A percentile compares a stretch with the other conserved stretches of the same genome.
Evolutionary conservation across 2,888 invertebrate species (phyloP).

Genomic region (Rotaria socialis): DNA sequence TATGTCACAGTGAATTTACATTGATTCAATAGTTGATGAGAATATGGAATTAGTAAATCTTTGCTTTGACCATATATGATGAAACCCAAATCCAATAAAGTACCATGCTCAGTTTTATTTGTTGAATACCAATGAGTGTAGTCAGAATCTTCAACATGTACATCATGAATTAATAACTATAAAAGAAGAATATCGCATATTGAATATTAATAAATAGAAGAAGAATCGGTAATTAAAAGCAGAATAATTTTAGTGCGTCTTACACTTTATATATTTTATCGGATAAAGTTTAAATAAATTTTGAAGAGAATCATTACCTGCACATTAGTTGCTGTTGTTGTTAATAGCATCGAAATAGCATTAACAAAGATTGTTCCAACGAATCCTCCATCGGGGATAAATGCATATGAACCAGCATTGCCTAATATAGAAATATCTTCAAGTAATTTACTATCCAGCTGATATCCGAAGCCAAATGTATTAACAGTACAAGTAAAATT

Average conservation of each 20-base stretch:
- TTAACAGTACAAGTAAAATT: background rate
- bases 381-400: slow-evolving; percentile 45
- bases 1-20: background rate
- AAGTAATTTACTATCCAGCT: slow-evolving; percentile 16
- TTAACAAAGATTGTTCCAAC: slow-evolving; percentile 46
- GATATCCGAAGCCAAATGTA: slow-evolving; percentile 9
- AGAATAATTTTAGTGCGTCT: no score
- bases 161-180: background rate
- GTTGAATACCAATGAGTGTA: background rate
- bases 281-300: no score
- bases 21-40: background rate
- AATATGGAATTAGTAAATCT: slow-evolving; percentile 1
- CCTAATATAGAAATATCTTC: slow-evolving; percentile 18
- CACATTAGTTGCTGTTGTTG: slow-evolving; percentile 37
- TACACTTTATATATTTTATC: no score
- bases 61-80: slow-evolving; percentile 31
- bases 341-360: slow-evolving; percentile 34
- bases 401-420: slow-evolving; percentile 41
- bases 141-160: background rate
- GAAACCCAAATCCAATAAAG: background rate
- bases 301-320: background rate
- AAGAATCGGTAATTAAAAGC: no score
- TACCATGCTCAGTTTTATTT: background rate
- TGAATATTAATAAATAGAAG: no score
- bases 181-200: no score